These are phyloP conservation scores for Fregata magnificens DNA, from an alignment of 2,113 vertebrate species.

Conservation along the genomic window DNA sequence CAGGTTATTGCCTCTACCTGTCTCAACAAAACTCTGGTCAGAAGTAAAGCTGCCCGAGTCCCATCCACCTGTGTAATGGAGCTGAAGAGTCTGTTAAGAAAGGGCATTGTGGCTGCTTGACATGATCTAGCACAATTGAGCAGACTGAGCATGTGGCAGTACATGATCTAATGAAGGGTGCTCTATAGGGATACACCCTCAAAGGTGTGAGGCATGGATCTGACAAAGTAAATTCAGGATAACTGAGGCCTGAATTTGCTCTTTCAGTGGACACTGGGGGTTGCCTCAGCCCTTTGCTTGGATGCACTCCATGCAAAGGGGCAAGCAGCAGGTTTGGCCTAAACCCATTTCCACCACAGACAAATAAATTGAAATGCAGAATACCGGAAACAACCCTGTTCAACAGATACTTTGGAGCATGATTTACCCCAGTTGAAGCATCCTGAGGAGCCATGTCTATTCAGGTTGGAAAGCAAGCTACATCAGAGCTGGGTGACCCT, in stretches of 20 bases:
- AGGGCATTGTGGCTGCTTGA: not conserved
- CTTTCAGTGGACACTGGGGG: not conserved
- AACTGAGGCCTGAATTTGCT: not conserved
- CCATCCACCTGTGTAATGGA: not conserved
- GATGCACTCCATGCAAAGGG: not conserved
- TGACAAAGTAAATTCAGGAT: not conserved
- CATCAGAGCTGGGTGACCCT: not conserved
- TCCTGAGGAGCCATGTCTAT: not conserved
- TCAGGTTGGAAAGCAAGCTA: not conserved
- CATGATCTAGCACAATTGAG: not conserved
- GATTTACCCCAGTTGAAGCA: not conserved
- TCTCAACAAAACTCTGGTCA: not conserved
- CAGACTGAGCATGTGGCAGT: accelerated
- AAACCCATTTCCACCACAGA: not conserved
- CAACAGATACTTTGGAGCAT: not conserved
- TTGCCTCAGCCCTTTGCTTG: not conserved
- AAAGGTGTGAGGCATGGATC: not conserved
- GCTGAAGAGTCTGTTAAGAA: not conserved
- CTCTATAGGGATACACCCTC: not conserved
- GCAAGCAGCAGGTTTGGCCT: not conserved
- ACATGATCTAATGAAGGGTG: too few species aligned
- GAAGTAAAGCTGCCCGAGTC: not conserved
- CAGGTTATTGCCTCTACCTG: not conserved
- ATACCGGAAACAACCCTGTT: not conserved
- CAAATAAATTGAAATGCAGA: not conserved